These are phyloP conservation scores for Pediacus dermestoides DNA, from an alignment of 2,888 invertebrate genomes.

Conservation along the genomic window DNA sequence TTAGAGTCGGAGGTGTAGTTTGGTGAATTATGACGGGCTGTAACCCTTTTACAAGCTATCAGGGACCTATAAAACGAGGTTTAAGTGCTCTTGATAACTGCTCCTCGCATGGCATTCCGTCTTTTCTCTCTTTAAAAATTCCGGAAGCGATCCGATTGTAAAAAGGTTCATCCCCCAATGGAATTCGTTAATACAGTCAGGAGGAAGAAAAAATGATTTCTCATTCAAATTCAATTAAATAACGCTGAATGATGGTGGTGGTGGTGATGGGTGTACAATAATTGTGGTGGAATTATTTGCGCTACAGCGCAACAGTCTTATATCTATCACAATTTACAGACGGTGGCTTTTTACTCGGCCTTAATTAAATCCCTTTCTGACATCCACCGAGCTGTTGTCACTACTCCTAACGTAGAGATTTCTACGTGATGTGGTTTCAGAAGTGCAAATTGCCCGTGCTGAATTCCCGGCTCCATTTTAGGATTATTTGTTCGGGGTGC, in stretches of 20 bases:
- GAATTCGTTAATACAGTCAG: background rate
- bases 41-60: slow-evolving; percentile 53
- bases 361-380: slow-evolving; percentile 53
- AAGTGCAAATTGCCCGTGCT: slow-evolving; percentile 48
- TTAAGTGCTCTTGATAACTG: slow-evolving; percentile 51
- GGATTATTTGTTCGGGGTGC: too few species aligned
- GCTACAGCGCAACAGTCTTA: slow-evolving; percentile 8
- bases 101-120: slow-evolving; percentile 39
- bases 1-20: slow-evolving; percentile 39
- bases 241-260: background rate
- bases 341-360: slow-evolving; percentile 48
- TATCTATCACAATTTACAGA: slow-evolving; percentile 14
- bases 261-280: too few species aligned
- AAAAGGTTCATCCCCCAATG: slow-evolving; percentile 24
- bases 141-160: slow-evolving; percentile 42
- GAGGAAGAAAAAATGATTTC: background rate
- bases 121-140: slow-evolving; percentile 42
- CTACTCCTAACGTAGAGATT: slow-evolving; percentile 49
- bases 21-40: slow-evolving; percentile 48
- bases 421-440: slow-evolving; percentile 51
- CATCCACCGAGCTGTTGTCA: slow-evolving; percentile 50
- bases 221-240: slow-evolving; percentile 6
- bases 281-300: too few species aligned
- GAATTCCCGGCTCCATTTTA: slow-evolving; percentile 33
- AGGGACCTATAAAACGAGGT: slow-evolving; percentile 51